These are phyloP conservation scores for Bactericera cockerelli DNA, from an alignment of 1,140 invertebrate species.

Conservation along the genomic window DNA sequence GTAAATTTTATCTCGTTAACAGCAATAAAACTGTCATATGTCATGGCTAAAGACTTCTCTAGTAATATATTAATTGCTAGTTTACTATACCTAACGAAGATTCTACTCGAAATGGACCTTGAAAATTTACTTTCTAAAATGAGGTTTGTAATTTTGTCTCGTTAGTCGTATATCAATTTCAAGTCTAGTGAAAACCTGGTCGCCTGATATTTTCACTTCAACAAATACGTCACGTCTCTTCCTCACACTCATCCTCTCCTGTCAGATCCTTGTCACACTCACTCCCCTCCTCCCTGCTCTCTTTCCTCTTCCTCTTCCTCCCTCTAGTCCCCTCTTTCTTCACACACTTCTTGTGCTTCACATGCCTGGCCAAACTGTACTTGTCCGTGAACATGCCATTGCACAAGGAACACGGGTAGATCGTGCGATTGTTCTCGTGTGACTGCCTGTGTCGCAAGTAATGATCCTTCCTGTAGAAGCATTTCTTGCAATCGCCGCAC, in stretches of 20 bases:
- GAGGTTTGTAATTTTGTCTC: no score
- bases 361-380: slow-evolving; percentile 2
- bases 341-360: slow-evolving; percentile 3
- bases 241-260: background rate
- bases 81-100: no score
- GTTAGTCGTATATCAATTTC: no score
- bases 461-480: slow-evolving; percentile 1
- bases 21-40: no score
- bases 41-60: no score
- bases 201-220: background rate
- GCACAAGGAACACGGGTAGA: background rate
- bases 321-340: background rate
- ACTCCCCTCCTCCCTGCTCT: background rate
- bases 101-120: no score
- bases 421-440: background rate
- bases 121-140: no score
- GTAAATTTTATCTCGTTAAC: no score
- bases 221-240: background rate
- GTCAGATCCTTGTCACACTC: background rate
- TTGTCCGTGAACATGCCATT: background rate
- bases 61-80: no score
- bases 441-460: background rate
- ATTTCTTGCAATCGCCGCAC: background rate
- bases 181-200: no score
- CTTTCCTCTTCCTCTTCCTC: background rate